These are phyloP conservation scores for Tubulanus polymorphus DNA, from an alignment of 2,888 invertebrate genomes.

Conservation along the genomic window DNA sequence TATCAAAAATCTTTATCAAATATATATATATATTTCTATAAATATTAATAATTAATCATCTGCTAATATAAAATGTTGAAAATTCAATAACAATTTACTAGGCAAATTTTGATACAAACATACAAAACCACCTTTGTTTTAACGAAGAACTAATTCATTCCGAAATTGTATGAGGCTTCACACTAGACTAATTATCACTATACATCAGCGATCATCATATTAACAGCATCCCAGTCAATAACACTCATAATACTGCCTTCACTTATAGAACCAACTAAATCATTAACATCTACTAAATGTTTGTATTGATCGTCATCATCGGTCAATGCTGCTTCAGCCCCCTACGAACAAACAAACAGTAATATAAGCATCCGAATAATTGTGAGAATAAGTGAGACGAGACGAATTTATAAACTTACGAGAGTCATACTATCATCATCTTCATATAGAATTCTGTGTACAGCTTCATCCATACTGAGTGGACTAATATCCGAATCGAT, in stretches of 20 bases:
- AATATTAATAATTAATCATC: too few species aligned
- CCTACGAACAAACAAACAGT: neutral
- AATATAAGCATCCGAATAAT: too few species aligned
- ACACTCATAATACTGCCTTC: conserved; percentile 42
- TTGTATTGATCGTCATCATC: neutral
- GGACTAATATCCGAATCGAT: conserved; percentile 35
- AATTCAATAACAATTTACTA: too few species aligned
- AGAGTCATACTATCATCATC: conserved; percentile 24
- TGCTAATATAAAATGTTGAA: too few species aligned
- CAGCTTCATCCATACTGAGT: conserved; percentile 42
- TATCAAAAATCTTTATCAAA: too few species aligned
- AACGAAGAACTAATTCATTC: too few species aligned
- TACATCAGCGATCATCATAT: conserved; percentile 40
- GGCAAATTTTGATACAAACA: too few species aligned
- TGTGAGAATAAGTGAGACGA: too few species aligned
- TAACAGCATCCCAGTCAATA: conserved; percentile 49
- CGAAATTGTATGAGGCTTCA: too few species aligned
- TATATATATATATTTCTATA: too few species aligned
- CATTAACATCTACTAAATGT: conserved; percentile 34
- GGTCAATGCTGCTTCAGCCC: neutral
- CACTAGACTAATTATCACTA: too few species aligned
- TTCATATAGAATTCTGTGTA: conserved; percentile 38
- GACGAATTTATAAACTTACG: conserved; percentile 19
- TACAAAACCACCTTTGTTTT: too few species aligned
- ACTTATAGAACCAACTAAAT: conserved; percentile 39